Evolutionary conservation across 2,113 vertebrate species (phyloP).

Genomic region (Notarius quadriscutis): DNA sequence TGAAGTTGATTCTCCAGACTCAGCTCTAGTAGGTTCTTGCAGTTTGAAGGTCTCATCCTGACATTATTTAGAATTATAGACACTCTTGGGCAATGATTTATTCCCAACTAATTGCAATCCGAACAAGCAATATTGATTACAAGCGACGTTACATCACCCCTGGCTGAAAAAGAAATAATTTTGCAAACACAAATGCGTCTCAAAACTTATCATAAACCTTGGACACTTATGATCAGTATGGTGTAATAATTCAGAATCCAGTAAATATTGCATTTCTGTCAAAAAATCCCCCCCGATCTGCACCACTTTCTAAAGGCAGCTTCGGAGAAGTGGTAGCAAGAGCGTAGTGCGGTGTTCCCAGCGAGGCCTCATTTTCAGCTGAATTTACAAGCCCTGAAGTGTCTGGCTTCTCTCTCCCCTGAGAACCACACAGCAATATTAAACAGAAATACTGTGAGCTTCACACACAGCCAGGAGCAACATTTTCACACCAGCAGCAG

Average conservation of each 20-base stretch:
- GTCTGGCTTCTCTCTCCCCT: constrained; percentile 46
- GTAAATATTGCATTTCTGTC: constrained; percentile 66
- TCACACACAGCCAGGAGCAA: constrained; percentile 36
- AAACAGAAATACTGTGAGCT: constrained; percentile 51
- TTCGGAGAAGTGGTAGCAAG: constrained; percentile 54
- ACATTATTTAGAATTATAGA: constrained; percentile 63
- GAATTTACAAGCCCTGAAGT: constrained; percentile 60
- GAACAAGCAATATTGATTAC: constrained; percentile 62
- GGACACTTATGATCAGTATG: constrained; percentile 57
- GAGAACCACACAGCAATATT: constrained; percentile 51
- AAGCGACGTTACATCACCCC: constrained; percentile 56
- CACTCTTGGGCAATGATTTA: constrained; percentile 64
- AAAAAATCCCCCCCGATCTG: constrained; percentile 25
- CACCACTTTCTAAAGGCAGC: constrained; percentile 17
- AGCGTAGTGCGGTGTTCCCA: constrained; percentile 37
- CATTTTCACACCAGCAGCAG: constrained; percentile 17
- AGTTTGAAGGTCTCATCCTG: constrained; percentile 33
- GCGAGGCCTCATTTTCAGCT: constrained; percentile 52
- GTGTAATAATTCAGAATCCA: constrained; percentile 58
- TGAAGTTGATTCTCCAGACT: constrained; percentile 51
- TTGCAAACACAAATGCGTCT: constrained; percentile 62
- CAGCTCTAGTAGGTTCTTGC: background rate
- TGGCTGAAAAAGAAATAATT: constrained; percentile 60
- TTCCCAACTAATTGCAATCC: constrained; percentile 68
- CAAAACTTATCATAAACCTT: constrained; percentile 59